A percentile compares a stretch with the other conserved stretches of the same genome.
Conservation (phyloP, 2,888 invertebrate genomes). For the Odontocolon sp. region DNA sequence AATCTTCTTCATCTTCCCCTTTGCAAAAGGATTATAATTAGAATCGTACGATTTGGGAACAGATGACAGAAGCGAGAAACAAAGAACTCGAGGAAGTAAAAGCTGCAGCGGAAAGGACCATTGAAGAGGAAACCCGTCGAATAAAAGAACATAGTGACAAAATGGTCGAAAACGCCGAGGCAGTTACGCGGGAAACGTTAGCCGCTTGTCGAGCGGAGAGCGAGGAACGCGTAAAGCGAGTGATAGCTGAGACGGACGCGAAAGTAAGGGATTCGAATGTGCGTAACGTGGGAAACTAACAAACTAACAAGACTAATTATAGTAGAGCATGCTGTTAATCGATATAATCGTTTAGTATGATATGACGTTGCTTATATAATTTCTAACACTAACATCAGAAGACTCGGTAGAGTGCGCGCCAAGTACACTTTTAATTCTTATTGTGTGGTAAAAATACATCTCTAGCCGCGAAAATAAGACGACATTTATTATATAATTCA, state of each 20-base stretch:
- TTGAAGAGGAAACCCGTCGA: conserved; percentile 72
- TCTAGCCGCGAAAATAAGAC: too few species aligned
- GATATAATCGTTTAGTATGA: not conserved
- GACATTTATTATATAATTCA: too few species aligned
- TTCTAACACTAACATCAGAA: too few species aligned
- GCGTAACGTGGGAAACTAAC: conserved; percentile 58
- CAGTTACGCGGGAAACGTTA: conserved; percentile 72
- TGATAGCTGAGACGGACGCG: conserved; percentile 73
- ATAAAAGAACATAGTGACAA: conserved; percentile 70
- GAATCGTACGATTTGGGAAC: not conserved
- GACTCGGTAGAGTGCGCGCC: too few species aligned
- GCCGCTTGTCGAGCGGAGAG: conserved; percentile 74
- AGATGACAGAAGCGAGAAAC: conserved; percentile 69
- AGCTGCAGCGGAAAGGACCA: conserved; percentile 64
- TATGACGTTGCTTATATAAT: not conserved
- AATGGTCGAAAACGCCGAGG: conserved; percentile 73
- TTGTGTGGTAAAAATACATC: too few species aligned
- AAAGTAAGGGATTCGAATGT: conserved; percentile 69
- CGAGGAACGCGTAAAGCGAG: conserved; percentile 73
- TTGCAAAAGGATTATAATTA: not conserved
- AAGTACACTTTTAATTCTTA: too few species aligned
- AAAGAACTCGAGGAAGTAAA: conserved; percentile 69
- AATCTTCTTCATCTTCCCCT: not conserved
- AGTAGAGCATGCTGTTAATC: not conserved
- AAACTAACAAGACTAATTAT: conserved; percentile 24